These are phyloP conservation scores for Falco cherrug DNA, from an alignment of 2,797 vertebrate species.

Conservation along the genomic window DNA sequence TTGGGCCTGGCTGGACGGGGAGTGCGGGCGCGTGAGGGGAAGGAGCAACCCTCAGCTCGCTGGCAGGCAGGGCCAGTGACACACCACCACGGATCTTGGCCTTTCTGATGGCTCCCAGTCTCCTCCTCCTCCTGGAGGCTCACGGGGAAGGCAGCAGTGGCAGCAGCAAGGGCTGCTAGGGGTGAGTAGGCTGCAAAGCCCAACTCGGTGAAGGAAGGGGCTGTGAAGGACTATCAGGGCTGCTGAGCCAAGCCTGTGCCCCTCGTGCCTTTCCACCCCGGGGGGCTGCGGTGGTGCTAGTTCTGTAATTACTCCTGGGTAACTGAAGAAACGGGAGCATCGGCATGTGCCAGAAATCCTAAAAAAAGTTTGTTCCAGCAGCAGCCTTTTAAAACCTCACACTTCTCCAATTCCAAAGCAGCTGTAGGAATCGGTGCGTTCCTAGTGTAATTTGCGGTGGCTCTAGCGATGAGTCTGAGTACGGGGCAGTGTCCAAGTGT, in stretches of 20 bases:
- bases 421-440: not conserved
- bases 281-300: not conserved
- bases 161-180: not conserved
- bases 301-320: not conserved
- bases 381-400: not conserved
- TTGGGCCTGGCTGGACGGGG: not conserved
- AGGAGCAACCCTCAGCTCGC: not conserved
- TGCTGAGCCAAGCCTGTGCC: not conserved
- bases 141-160: not conserved
- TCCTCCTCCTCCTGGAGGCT: not conserved
- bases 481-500: fast-evolving
- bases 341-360: not conserved
- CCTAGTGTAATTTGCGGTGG: not conserved
- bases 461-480: not conserved
- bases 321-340: not conserved
- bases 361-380: not conserved
- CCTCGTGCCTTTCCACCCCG: not conserved
- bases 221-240: not conserved
- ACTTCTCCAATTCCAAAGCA: not conserved
- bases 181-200: not conserved
- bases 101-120: not conserved
- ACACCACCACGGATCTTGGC: not conserved
- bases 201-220: not conserved
- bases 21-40: not conserved
- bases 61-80: fast-evolving